A percentile compares a stretch with the other conserved stretches of the same genome.
Evolutionary conservation across 2,888 invertebrate species (phyloP).

Genomic region (Neria commutata): DNA sequence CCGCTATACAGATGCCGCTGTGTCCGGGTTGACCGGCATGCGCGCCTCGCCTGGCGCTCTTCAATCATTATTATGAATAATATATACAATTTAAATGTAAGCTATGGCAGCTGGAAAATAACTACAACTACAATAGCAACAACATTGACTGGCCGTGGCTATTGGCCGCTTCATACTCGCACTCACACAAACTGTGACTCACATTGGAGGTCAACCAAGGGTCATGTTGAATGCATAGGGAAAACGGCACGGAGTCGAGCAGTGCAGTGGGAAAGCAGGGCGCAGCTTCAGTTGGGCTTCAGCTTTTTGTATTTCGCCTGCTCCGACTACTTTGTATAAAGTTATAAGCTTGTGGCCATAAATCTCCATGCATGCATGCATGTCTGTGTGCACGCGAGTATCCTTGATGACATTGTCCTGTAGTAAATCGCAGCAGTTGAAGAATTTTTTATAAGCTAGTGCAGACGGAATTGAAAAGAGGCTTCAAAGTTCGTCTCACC

Average conservation of each 20-base stretch:
- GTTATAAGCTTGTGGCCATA: too few species aligned
- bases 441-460: too few species aligned
- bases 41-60: too few species aligned
- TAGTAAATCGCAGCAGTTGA: too few species aligned
- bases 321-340: too few species aligned
- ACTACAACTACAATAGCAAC: conserved; percentile 3
- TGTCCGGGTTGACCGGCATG: too few species aligned
- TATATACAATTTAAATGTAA: conserved; percentile 12
- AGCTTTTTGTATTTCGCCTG: too few species aligned
- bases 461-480: too few species aligned
- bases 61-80: conserved; percentile 27
- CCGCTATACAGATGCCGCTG: too few species aligned
- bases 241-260: background rate
- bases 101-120: background rate
- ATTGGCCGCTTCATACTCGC: background rate
- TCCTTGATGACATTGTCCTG: conserved; percentile 27
- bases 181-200: too few species aligned
- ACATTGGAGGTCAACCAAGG: conserved; percentile 9
- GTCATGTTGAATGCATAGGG: conserved; percentile 1
- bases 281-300: too few species aligned
- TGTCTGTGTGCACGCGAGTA: conserved; percentile 9
- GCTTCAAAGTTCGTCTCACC: too few species aligned
- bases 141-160: background rate
- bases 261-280: background rate
- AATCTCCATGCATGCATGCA: background rate